A percentile compares a stretch with the other conserved stretches of the same genome.
phyloP scores from a whole-genome alignment of 2,888 invertebrate genomes.

The Eupithecia abbreviata region DNA sequence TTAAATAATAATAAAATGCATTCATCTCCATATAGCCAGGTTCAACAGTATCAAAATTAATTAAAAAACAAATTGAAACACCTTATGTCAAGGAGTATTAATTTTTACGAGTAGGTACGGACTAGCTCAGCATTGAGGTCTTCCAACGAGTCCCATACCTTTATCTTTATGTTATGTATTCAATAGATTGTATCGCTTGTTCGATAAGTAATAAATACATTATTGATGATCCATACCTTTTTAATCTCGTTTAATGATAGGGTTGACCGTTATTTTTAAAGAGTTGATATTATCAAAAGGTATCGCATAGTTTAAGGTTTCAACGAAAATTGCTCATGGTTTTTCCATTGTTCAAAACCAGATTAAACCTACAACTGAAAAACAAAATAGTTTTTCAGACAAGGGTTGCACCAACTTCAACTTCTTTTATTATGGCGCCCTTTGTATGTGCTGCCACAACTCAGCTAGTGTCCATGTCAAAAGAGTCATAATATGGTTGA shows the following conservation, averaged over 20 bases:
- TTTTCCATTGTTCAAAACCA: background rate
- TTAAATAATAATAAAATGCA: constrained; percentile 39
- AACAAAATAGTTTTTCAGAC: background rate
- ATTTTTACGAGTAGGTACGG: constrained; percentile 78
- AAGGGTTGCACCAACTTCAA: background rate
- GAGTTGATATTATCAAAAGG: background rate
- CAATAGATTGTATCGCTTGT: constrained; percentile 65
- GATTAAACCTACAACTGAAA: background rate
- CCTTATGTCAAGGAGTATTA: constrained; percentile 71
- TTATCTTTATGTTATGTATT: constrained; percentile 68
- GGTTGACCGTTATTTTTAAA: constrained; percentile 10
- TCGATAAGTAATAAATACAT: constrained; percentile 68
- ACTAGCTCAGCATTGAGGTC: constrained; percentile 58
- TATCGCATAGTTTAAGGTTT: background rate
- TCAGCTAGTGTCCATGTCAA: too few species aligned
- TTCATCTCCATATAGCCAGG: constrained; percentile 26
- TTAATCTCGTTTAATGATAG: constrained; percentile 45
- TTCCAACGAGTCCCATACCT: constrained; percentile 41
- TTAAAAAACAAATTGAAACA: constrained; percentile 76
- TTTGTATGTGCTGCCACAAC: too few species aligned
- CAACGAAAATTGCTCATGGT: background rate
- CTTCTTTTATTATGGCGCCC: too few species aligned
- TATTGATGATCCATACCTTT: constrained; percentile 60
- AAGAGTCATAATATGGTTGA: too few species aligned
- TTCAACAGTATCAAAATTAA: constrained; percentile 47